Percentiles rank a stretch among this genome's conserved stretches.
phyloP scores from a whole-genome alignment of 2,113 vertebrate species.

The Ageneiosus marmoratus region DNA sequence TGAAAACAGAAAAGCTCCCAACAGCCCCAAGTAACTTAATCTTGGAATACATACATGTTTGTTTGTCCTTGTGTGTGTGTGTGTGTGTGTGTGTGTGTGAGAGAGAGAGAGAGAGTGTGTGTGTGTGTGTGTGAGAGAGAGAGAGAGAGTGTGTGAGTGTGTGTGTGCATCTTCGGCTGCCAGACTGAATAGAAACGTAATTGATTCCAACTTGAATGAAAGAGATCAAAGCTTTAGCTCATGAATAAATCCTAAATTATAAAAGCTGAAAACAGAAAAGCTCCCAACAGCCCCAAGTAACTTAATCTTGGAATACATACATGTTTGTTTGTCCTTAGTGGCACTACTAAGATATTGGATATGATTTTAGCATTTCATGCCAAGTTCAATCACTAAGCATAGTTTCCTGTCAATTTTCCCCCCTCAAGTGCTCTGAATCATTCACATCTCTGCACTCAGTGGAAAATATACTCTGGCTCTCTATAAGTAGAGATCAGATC shows the following conservation, averaged over 20 bases:
- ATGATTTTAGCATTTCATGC: neutral
- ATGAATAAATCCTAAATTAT: constrained; percentile 63
- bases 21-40: constrained; percentile 43
- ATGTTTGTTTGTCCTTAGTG: neutral
- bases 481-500: constrained; percentile 14
- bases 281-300: constrained; percentile 49
- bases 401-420: neutral
- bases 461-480: neutral
- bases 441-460: neutral
- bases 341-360: neutral
- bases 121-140: too few relatives aligned
- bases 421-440: neutral
- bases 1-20: constrained; percentile 54
- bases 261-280: constrained; percentile 52
- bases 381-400: constrained; percentile 1
- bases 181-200: constrained; percentile 35
- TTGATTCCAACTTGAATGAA: constrained; percentile 58
- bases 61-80: neutral
- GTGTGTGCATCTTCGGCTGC: neutral
- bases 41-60: neutral
- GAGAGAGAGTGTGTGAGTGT: too few relatives aligned
- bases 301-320: constrained; percentile 1
- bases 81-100: too few relatives aligned
- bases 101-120: too few relatives aligned
- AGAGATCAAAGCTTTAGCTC: constrained; percentile 63